A percentile compares a stretch with the other conserved stretches of the same genome.
Evolutionary conservation across 2,113 vertebrate genomes (phyloP).

Genomic region (Anarhynchus alexandrinus): DNA sequence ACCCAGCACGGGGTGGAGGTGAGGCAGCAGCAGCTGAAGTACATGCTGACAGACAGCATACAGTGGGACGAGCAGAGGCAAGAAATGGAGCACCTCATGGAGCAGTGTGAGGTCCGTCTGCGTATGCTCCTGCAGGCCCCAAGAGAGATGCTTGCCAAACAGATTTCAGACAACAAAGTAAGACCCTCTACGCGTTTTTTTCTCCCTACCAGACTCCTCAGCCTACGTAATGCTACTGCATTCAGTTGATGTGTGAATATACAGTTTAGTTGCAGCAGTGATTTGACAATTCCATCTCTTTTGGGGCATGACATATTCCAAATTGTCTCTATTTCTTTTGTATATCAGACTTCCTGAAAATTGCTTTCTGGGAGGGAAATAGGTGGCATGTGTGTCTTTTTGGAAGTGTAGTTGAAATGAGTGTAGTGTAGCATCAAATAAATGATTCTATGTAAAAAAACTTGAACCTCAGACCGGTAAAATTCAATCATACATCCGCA

Average conservation of each 20-base stretch:
- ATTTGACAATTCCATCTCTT: neutral
- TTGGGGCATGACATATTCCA: neutral
- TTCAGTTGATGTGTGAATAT: neutral
- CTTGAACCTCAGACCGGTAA: neutral
- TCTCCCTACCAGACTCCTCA: too few species aligned
- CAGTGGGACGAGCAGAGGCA: constrained; percentile 88
- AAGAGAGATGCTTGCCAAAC: constrained; percentile 82
- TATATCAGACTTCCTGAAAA: neutral
- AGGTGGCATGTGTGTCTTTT: neutral
- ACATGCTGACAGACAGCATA: constrained; percentile 87
- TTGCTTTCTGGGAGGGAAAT: neutral
- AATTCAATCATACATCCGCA: neutral
- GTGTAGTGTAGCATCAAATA: neutral
- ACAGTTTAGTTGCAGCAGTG: neutral
- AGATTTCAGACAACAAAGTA: constrained; percentile 89
- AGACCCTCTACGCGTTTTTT: neutral
- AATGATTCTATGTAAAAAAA: neutral
- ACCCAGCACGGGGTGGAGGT: constrained; percentile 88
- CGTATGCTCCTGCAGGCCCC: constrained; percentile 79
- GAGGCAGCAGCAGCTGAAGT: constrained; percentile 87
- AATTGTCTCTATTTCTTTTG: neutral
- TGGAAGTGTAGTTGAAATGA: neutral
- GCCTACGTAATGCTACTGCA: neutral
- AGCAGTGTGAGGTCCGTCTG: constrained; percentile 81
- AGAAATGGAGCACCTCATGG: constrained; percentile 84